Conservation (phyloP, 2,113 vertebrate genomes). For the Hiodon tergisus region DNA sequence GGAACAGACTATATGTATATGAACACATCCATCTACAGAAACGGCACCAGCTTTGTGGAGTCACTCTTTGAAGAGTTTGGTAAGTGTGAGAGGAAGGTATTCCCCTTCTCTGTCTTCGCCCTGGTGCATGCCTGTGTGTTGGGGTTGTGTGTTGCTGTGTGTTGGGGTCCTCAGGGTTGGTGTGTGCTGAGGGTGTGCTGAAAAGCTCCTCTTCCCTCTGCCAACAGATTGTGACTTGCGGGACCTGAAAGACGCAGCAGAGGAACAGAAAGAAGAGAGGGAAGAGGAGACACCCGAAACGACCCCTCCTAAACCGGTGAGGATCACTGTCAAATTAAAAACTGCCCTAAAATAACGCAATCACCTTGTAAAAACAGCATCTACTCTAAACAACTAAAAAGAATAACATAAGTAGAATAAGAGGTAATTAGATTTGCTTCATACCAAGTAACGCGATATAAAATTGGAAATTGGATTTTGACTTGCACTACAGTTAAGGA, state of each 20-base stretch:
- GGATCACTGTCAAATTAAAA: constrained; percentile 9
- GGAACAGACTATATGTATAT: constrained; percentile 81
- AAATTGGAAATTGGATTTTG: background rate
- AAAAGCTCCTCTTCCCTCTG: constrained; percentile 1
- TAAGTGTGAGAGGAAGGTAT: constrained; percentile 43
- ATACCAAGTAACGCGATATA: background rate
- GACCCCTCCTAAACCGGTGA: constrained; percentile 58
- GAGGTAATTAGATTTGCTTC: constrained; percentile 1
- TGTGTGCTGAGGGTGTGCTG: background rate
- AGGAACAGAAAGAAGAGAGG: constrained; percentile 74
- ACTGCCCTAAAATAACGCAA: background rate
- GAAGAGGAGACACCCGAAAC: constrained; percentile 53
- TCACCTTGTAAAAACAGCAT: background rate
- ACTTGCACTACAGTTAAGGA: background rate
- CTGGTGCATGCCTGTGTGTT: background rate
- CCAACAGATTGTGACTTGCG: constrained; percentile 82
- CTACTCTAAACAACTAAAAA: background rate
- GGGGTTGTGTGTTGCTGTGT: background rate
- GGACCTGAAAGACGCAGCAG: constrained; percentile 77
- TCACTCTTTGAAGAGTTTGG: constrained; percentile 95
- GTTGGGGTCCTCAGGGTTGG: background rate
- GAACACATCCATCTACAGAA: constrained; percentile 85
- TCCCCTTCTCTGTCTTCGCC: background rate
- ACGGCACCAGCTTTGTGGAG: constrained; percentile 95
- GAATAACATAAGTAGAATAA: background rate